Evolutionary conservation across 1,140 invertebrate genomes (phyloP).

Genomic region (Gryllus bimaculatus): DNA sequence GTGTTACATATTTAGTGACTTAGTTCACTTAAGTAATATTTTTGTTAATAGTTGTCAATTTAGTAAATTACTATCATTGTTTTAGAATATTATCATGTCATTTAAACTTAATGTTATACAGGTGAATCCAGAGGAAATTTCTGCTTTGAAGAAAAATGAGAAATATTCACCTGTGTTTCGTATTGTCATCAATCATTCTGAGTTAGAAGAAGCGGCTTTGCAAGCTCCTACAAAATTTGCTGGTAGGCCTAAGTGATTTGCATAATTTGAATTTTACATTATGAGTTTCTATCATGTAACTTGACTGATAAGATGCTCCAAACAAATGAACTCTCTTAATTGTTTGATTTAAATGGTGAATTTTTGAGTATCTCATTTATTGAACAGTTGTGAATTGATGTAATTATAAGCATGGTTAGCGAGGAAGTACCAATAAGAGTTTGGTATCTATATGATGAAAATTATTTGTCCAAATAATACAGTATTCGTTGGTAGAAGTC

Average conservation of each 20-base stretch:
- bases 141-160: slow-evolving; percentile 31
- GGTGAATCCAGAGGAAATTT: slow-evolving; percentile 33
- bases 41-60: too few species aligned
- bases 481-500: too few species aligned
- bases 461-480: too few species aligned
- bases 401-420: neutral
- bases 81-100: neutral
- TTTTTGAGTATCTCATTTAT: neutral
- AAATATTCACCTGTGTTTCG: slow-evolving; percentile 36
- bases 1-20: neutral
- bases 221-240: slow-evolving; percentile 33
- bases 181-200: slow-evolving; percentile 33
- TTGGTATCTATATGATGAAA: too few species aligned
- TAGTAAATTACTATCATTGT: too few species aligned
- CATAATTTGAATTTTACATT: neutral
- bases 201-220: slow-evolving; percentile 29
- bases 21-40: neutral
- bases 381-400: neutral
- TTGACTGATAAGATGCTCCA: neutral
- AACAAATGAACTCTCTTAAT: neutral
- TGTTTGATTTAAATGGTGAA: neutral
- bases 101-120: slow-evolving; percentile 24
- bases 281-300: slow-evolving; percentile 2
- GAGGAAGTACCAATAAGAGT: neutral
- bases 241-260: slow-evolving; percentile 25